Evolutionary conservation across 2,797 vertebrate species (phyloP), one percentile per base, ranked within the genome.

Genomic region (Notolepis coatsorum): DNA sequence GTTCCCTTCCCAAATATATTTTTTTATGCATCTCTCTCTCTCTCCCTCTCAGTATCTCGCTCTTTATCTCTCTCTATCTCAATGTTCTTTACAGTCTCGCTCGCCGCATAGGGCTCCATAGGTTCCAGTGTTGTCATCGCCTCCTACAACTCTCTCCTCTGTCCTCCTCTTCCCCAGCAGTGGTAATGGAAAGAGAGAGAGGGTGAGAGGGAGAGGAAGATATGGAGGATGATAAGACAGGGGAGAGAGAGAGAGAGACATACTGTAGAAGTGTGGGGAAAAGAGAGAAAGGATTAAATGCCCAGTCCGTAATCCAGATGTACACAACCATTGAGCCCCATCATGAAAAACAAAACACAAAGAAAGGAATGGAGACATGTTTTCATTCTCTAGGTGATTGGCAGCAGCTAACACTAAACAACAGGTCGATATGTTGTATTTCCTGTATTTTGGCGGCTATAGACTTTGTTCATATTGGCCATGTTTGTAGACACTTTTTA

Each of bases 31-130:
- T 62, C 10, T 73, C 46, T 57, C 60, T 3, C 13, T 10, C 13
- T 56, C 37, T n/a, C 70, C 31, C 31, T 10, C 30, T 10, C 30
- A 12, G 13, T 12, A 35, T 70, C 68, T 45, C 6, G 9, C 12
- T 9, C 24, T 37, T 17, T 7, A 24, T 39, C 49, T 30, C 61
- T 79, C 73, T 69, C 70, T 45, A 67, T 57, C 62, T 64, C 28
- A 56, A 63, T 79, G 61, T 78, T 73, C 62, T 74, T 82, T 78
- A 80, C 70, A 66, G 61, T 76, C 72, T 73, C 76, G 79, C 68
- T 39, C 17, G 65, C 67, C 80, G 60, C 72, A 79, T 75, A 79
- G 65, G 71, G 77, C 79, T 88, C 71, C 55, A 87, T 31, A 51
- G 48, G 52, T 68, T 83, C 76, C 75, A 84, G 81, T 57, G n/a